Base-by-base conservation (phyloP, 2,888 invertebrate genomes). In the Sarcophaga variegata region DNA sequence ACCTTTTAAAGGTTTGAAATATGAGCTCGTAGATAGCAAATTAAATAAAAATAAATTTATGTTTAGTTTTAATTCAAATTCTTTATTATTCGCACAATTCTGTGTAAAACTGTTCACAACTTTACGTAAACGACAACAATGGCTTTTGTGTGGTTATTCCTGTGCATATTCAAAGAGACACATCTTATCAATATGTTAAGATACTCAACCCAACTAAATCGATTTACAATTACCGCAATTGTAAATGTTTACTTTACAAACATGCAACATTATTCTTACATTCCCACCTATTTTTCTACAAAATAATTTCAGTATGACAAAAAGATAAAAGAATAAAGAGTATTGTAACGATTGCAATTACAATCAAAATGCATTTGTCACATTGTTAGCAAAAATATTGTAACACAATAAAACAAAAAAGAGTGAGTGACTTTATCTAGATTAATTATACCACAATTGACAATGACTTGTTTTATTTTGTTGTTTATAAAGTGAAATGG, bases 371-470 rank as follows among this genome's bases (percentile, higher is more conserved):
- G 70, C 76, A 83, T 78, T 83, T 83, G 72, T 74, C 78, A 83
- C 67, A 78, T 78, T 74, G 78, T 83, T 74, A 78, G 72, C 67
- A 37, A 4, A 49, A 72, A 72, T 10, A 37, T 37, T 37, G 37
- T 37, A 37, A 37, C 20, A 20, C 17, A 49, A 70, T 20, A 59
- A 54, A 63, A 71, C 10, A 10, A 37, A 37, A 37, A 2, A 0
- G 37, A 37, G 8, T 10, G 8, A 37, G 37, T 47, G 47, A 79
- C 69, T 75, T 74, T 79, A 79, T 83, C 83, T 83, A 79, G 79
- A 79, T 79, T 83, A 83, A 83, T 83, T 79, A 75, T 75, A 79
- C 63, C 64, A 79, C 69, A 79, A 83, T 79, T 70, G 83, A 75
- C 83, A 70, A 75, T 22, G 69, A 79, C 64, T 63, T 75, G 59